Evolutionary conservation across 1,140 invertebrate genomes (phyloP).

Genomic region (Pogonomyrmex barbatus): DNA sequence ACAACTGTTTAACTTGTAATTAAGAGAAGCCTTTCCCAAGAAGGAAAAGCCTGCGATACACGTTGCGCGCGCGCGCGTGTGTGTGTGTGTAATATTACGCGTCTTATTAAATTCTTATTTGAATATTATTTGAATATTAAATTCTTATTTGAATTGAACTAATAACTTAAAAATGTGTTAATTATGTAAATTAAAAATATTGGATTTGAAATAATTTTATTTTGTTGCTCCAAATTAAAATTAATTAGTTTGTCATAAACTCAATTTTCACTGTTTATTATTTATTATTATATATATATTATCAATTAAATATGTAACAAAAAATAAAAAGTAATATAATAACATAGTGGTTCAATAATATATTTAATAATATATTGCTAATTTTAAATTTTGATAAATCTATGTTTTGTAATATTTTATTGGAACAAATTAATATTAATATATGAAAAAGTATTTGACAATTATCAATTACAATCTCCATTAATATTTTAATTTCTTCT

Average conservation of each 20-base stretch:
- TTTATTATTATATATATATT: background rate
- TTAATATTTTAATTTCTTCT: background rate
- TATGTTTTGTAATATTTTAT: background rate
- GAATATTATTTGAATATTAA: background rate
- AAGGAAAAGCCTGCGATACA: background rate
- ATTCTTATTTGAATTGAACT: background rate
- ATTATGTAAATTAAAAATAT: background rate
- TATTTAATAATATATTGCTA: too few species aligned
- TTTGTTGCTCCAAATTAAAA: background rate
- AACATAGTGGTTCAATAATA: too few species aligned
- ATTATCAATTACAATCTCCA: background rate
- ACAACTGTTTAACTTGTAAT: conserved; percentile 58
- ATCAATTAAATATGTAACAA: background rate
- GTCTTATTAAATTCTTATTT: background rate
- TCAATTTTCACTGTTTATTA: background rate
- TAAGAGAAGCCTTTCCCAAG: background rate
- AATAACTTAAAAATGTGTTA: background rate
- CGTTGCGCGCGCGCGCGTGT: background rate
- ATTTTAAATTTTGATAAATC: too few species aligned
- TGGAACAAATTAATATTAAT: background rate
- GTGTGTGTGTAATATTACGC: too few species aligned
- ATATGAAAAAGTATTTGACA: background rate
- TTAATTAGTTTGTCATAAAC: background rate
- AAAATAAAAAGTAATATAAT: background rate
- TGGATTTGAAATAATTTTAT: background rate